Percentiles rank a stretch among this genome's conserved stretches.
Conservation (phyloP, 2,888 invertebrate genomes). For the Xestia xanthographa region DNA sequence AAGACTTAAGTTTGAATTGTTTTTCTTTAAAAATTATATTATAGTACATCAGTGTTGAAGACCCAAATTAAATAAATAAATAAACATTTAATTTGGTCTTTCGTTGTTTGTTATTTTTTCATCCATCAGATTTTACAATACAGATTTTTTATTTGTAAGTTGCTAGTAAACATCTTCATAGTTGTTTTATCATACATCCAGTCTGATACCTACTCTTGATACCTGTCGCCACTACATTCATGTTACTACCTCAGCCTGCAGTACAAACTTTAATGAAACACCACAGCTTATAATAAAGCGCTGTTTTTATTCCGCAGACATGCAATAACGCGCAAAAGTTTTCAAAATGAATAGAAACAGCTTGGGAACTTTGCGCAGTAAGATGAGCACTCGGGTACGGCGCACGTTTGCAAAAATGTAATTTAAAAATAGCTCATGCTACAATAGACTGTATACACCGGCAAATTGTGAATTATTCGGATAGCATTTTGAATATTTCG, state of each 20-base stretch:
- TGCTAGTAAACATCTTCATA: not conserved
- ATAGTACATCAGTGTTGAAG: too few relatives aligned
- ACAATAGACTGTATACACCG: slow-evolving; percentile 31
- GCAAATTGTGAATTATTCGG: slow-evolving; percentile 58
- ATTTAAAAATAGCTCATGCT: slow-evolving; percentile 66
- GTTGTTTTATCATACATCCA: not conserved
- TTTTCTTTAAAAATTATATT: too few relatives aligned
- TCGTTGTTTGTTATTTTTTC: not conserved
- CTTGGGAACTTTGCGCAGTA: slow-evolving; percentile 57
- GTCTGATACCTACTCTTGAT: not conserved
- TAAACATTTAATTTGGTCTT: not conserved
- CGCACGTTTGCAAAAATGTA: slow-evolving; percentile 67
- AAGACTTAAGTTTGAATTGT: too few relatives aligned
- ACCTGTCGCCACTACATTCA: not conserved
- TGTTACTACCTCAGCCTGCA: slow-evolving; percentile 10
- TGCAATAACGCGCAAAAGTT: slow-evolving; percentile 60
- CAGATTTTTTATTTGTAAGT: not conserved
- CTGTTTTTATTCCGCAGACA: slow-evolving; percentile 57
- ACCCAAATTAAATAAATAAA: too few relatives aligned
- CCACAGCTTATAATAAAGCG: slow-evolving; percentile 37
- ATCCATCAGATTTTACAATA: not conserved
- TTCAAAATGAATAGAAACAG: slow-evolving; percentile 62
- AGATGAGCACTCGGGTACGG: slow-evolving; percentile 55
- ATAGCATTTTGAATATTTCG: slow-evolving; percentile 53
- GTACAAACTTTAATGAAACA: slow-evolving; percentile 52